These are phyloP conservation scores for Siniperca knerii DNA, from an alignment of 2,113 vertebrate genomes.

Conservation along the genomic window DNA sequence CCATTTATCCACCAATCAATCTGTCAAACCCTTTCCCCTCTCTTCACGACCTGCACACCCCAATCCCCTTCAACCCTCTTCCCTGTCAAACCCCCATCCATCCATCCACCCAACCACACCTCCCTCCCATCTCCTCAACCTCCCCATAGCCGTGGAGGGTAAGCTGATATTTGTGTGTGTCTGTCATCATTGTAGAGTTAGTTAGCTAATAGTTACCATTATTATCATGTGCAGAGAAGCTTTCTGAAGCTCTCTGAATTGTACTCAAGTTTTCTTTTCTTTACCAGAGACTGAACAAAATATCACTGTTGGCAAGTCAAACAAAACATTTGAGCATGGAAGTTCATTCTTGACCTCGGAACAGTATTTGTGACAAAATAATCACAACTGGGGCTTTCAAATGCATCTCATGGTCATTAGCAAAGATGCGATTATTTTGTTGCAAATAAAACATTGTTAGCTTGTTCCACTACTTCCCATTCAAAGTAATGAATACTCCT, in stretches of 20 bases:
- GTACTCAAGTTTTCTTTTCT: conserved; percentile 50
- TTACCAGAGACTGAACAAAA: conserved; percentile 39
- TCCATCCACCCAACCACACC: conserved; percentile 6
- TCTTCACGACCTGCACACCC: conserved; percentile 4
- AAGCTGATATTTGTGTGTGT: conserved; percentile 71
- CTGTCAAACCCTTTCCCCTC: neutral
- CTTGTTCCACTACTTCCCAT: neutral
- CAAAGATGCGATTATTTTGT: neutral
- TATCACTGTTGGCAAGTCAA: neutral
- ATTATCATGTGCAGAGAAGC: neutral
- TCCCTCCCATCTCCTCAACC: conserved; percentile 20
- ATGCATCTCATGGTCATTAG: neutral
- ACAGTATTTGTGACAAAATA: neutral
- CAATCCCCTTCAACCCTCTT: neutral
- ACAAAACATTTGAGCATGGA: neutral
- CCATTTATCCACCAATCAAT: conserved; percentile 2
- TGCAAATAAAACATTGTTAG: neutral
- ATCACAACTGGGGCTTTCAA: neutral
- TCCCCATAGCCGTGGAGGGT: conserved; percentile 80
- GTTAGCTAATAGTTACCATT: conserved; percentile 33
- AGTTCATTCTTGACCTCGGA: neutral
- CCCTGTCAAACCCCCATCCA: neutral
- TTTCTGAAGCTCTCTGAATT: neutral
- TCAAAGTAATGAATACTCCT: neutral
- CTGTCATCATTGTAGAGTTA: conserved; percentile 50